phyloP scores from a whole-genome alignment of 1,140 invertebrate genomes.

The Listronotus oregonensis region DNA sequence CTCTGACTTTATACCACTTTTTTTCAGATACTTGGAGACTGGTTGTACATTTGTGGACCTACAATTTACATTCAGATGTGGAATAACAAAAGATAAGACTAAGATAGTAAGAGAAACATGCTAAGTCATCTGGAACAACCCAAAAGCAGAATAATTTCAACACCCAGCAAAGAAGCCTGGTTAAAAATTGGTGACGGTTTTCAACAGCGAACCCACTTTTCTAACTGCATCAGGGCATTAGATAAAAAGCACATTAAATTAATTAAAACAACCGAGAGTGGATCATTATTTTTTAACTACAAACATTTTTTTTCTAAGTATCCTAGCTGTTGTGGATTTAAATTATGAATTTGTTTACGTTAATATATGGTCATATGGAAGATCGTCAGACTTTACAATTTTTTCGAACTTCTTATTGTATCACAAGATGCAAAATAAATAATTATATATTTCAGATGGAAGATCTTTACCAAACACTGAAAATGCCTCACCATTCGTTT shows the following conservation, averaged over 20 bases:
- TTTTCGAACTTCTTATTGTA: no score
- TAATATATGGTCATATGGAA: slow-evolving; percentile 56
- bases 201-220: slow-evolving; percentile 48
- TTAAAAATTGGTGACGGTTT: slow-evolving; percentile 22
- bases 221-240: slow-evolving; percentile 51
- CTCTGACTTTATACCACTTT: no score
- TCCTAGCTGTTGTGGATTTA: slow-evolving; percentile 23
- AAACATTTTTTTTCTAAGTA: slow-evolving; percentile 45
- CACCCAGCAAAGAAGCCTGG: no score
- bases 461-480: slow-evolving; percentile 37
- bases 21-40: no score
- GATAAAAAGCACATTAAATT: slow-evolving; percentile 57
- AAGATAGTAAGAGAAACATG: no score
- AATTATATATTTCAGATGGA: slow-evolving; percentile 38
- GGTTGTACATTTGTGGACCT: no score
- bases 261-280: slow-evolving; percentile 44
- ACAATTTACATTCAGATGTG: no score
- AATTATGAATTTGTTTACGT: slow-evolving; percentile 37
- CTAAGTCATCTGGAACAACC: no score
- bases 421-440: slow-evolving; percentile 41
- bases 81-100: no score
- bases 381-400: no score
- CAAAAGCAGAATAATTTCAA: no score
- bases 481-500: no score
- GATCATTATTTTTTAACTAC: slow-evolving; percentile 51